phyloP scores from a whole-genome alignment of 2,888 invertebrate species.

The Hanleya hanleyi region DNA sequence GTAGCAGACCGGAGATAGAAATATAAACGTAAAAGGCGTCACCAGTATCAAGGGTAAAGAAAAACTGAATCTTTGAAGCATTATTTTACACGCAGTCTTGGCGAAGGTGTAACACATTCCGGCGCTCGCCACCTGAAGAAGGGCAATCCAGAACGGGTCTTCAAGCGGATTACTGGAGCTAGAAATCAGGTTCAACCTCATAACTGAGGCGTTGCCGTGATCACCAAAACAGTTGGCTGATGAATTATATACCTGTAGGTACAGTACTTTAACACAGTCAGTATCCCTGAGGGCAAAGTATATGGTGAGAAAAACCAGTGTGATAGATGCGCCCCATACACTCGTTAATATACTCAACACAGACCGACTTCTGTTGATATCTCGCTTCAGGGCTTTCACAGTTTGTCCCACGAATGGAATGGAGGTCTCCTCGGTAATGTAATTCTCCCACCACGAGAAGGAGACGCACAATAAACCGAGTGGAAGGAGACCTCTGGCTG shows the following conservation, averaged over 20 bases:
- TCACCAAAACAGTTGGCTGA: background rate
- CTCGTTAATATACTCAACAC: slow-evolving; percentile 93
- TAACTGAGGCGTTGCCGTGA: background rate
- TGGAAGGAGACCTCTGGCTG: slow-evolving; percentile 84
- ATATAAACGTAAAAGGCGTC: slow-evolving; percentile 90
- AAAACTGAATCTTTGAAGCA: slow-evolving; percentile 97
- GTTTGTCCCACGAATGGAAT: slow-evolving; percentile 76
- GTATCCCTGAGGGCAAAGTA: slow-evolving; percentile 48
- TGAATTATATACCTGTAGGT: background rate
- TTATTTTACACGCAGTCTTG: slow-evolving; percentile 96
- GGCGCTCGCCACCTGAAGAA: slow-evolving; percentile 86
- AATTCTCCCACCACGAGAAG: slow-evolving; percentile 99
- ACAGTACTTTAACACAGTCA: slow-evolving; percentile 49
- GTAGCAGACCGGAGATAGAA: slow-evolving; percentile 83
- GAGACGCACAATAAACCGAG: slow-evolving; percentile 89
- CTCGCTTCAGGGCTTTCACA: slow-evolving; percentile 79
- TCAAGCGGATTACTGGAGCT: too few relatives aligned
- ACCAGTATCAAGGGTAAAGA: slow-evolving; percentile 96
- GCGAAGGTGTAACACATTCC: slow-evolving; percentile 94
- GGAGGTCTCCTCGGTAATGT: slow-evolving; percentile 87
- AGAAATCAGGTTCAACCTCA: background rate
- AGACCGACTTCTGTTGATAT: slow-evolving; percentile 86
- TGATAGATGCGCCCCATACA: slow-evolving; percentile 90
- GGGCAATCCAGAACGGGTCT: slow-evolving; percentile 55
- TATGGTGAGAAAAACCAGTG: slow-evolving; percentile 84